phyloP scores from a whole-genome alignment of 2,113 vertebrate species.

The Sinocyclocheilus anshuiensis region DNA sequence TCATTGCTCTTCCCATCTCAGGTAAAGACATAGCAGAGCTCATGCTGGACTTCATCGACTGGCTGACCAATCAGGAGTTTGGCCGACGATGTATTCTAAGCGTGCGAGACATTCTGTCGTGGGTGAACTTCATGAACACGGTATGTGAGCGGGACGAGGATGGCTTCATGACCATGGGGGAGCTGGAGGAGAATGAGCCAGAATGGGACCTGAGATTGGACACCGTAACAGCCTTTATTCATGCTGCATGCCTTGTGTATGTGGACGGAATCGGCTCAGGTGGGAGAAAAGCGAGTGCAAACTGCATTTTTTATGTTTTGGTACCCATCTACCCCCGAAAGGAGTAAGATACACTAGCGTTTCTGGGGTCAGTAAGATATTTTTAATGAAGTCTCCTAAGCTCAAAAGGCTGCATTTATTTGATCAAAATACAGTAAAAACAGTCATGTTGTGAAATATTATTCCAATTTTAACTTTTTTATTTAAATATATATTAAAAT shows the following conservation, averaged over 20 bases:
- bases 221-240: slow-evolving; percentile 84
- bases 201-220: slow-evolving; percentile 72
- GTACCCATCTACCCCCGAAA: neutral
- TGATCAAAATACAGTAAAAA: too few relatives aligned
- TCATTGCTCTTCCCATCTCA: slow-evolving; percentile 53
- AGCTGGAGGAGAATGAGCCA: slow-evolving; percentile 63
- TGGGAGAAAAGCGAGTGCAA: slow-evolving; percentile 58
- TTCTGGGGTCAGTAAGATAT: neutral
- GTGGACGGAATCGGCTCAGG: slow-evolving; percentile 94
- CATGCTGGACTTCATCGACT: slow-evolving; percentile 94
- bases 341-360: neutral
- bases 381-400: neutral
- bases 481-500: too few relatives aligned
- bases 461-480: too few relatives aligned
- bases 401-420: neutral
- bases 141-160: slow-evolving; percentile 73
- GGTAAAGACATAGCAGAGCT: slow-evolving; percentile 85
- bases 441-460: too few relatives aligned
- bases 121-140: slow-evolving; percentile 91
- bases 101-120: slow-evolving; percentile 89
- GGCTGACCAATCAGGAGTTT: slow-evolving; percentile 90
- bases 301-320: neutral
- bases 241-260: slow-evolving; percentile 92
- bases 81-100: slow-evolving; percentile 89
- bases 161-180: slow-evolving; percentile 70